phyloP scores from a whole-genome alignment of 1,140 invertebrate species.

The Drosophila sp. region DNA sequence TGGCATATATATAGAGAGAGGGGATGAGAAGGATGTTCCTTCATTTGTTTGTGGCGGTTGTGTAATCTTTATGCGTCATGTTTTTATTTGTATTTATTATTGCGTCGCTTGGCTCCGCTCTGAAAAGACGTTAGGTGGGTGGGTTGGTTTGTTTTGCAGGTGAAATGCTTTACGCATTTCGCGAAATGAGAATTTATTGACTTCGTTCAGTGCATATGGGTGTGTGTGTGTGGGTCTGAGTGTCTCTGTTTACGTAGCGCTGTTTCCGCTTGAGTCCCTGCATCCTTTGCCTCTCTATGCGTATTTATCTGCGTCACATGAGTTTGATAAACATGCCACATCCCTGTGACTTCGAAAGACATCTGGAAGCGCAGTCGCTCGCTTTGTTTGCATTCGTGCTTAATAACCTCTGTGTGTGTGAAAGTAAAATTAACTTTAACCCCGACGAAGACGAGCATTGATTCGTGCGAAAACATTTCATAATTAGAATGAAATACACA shows the following conservation, averaged over 20 bases:
- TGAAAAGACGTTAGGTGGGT: constrained; percentile 31
- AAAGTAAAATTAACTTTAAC: constrained; percentile 21
- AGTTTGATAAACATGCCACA: constrained; percentile 62
- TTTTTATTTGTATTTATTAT: constrained; percentile 81
- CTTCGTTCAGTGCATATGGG: constrained; percentile 40
- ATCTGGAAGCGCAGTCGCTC: constrained; percentile 41
- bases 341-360: constrained; percentile 38
- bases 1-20: not conserved
- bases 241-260: constrained; percentile 45
- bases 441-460: constrained; percentile 6
- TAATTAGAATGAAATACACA: constrained; percentile 34
- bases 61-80: constrained; percentile 77
- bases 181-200: constrained; percentile 79
- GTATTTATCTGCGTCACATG: constrained; percentile 60
- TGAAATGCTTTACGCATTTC: constrained; percentile 64
- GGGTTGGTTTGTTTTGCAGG: constrained; percentile 63
- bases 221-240: constrained; percentile 38
- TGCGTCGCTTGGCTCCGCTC: constrained; percentile 50
- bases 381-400: constrained; percentile 66
- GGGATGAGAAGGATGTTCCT: constrained; percentile 4
- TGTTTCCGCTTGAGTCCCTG: constrained; percentile 42
- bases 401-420: constrained; percentile 63
- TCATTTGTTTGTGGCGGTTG: constrained; percentile 45
- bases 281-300: constrained; percentile 20
- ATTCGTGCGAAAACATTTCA: constrained; percentile 9